Percentiles rank a stretch among this genome's conserved stretches.
phyloP scores from a whole-genome alignment of 2,797 vertebrate genomes.

The Sebastes itinus region DNA sequence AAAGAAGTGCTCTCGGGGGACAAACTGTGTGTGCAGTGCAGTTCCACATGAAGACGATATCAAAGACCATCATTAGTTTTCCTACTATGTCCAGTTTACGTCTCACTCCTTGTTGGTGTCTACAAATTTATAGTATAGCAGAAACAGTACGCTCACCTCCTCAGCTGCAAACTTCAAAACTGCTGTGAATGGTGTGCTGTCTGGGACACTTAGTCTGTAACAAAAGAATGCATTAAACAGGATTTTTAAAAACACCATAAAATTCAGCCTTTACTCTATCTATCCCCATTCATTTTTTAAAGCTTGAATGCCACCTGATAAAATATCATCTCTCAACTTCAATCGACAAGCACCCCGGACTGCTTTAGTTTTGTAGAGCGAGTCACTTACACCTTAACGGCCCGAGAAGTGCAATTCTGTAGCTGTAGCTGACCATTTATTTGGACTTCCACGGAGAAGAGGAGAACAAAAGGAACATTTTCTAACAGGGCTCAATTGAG shows the following conservation, averaged over 20 bases:
- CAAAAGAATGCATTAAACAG: constrained; percentile 16
- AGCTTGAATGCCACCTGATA: neutral
- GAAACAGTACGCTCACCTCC: constrained; percentile 84
- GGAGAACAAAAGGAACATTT: neutral
- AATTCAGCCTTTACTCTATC: neutral
- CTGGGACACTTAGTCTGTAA: constrained; percentile 94
- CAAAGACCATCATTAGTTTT: neutral
- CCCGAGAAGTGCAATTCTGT: neutral
- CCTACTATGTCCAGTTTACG: neutral
- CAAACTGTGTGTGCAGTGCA: neutral
- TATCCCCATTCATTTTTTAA: neutral
- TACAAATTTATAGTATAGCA: neutral
- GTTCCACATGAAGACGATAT: neutral
- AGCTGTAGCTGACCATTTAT: neutral
- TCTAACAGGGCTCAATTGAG: neutral
- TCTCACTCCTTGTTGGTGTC: neutral
- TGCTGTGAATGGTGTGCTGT: constrained; percentile 95
- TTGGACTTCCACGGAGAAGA: neutral
- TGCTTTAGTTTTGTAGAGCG: neutral
- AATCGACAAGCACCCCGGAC: neutral
- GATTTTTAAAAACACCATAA: neutral
- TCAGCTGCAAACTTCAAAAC: constrained; percentile 98
- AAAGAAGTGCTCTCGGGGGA: neutral
- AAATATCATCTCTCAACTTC: neutral
- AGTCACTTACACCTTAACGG: neutral